Evolutionary conservation across 2,888 invertebrate species (phyloP), one percentile per base, ranked within the genome.

Genomic region (Ormyrus pomaceus): DNA sequence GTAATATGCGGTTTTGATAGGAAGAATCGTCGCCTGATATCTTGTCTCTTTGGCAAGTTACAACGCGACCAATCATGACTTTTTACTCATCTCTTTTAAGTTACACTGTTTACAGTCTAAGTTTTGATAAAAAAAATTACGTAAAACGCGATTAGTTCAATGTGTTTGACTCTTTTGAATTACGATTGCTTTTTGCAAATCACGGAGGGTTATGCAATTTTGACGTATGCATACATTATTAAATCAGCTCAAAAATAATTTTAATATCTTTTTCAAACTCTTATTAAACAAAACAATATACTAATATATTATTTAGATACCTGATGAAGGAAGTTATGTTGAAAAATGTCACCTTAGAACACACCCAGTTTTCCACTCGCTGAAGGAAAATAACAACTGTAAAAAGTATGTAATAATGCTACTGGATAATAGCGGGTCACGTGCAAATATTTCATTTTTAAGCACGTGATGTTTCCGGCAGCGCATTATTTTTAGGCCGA

Each of bases 11-110:
- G 46, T 7, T 70, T 51, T 59, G 59, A 46, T 48, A 71, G 58
- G 19, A 64, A 77, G 50, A 65, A 62, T 19, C 34, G 46, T 74
- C 64, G 55, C 10, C 73, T 65, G 80, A 77, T 80, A 76, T 61
- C 59, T 51, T 46, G 10, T 13, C 34, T 73, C 64, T 58, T 72
- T 80, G 59, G 46, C 64, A 73, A 69, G 13, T 66, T 13, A 10
- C n/a, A 65, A 64, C 8, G 46, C 10, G 51, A 45, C 73, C 78
- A 78, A 78, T 72, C 61, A 61, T 13, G 55, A 61, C 61, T 72
- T 78, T 70, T 19, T 68, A 50, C 61, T 9, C 56, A 53, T 75
- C 50, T 45, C 19, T 68, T 53, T 61, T 46, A 8, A 69, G 69
- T 61, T 7, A 46, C 4, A 58, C 46, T 75, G 19, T 69, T 75